Evolutionary conservation across 2,888 invertebrate species (phyloP).

Genomic region (Acanthosepion lycidas): DNA sequence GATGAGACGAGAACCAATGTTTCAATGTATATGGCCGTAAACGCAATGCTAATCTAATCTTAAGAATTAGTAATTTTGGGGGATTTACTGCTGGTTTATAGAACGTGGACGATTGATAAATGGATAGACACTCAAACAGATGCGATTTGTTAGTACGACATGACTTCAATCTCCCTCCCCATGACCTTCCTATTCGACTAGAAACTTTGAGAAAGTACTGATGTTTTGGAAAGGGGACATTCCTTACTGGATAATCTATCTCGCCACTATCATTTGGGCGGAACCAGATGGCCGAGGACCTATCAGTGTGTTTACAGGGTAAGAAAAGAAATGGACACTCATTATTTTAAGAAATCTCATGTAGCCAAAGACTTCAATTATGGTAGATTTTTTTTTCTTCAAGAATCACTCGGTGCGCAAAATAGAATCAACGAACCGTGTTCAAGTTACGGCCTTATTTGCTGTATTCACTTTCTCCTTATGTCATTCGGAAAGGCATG

Average conservation of each 20-base stretch:
- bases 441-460: too few relatives aligned
- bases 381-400: too few relatives aligned
- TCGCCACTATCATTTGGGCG: neutral
- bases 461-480: too few relatives aligned
- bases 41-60: neutral
- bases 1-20: too few relatives aligned
- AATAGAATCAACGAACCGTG: too few relatives aligned
- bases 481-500: too few relatives aligned
- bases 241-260: conserved; percentile 4
- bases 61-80: neutral
- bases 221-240: neutral
- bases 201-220: neutral
- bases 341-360: neutral
- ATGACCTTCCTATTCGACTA: neutral
- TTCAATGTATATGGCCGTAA: too few relatives aligned
- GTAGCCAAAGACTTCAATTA: neutral
- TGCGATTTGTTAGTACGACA: neutral
- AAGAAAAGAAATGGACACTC: neutral
- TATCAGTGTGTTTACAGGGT: neutral
- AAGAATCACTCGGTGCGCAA: too few relatives aligned
- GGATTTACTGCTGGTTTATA: neutral
- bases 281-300: neutral
- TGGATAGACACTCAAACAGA: neutral
- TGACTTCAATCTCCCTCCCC: neutral
- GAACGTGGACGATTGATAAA: neutral